These are phyloP conservation scores for Phorcus lineatus DNA, from an alignment of 2,888 invertebrate species.

Conservation along the genomic window DNA sequence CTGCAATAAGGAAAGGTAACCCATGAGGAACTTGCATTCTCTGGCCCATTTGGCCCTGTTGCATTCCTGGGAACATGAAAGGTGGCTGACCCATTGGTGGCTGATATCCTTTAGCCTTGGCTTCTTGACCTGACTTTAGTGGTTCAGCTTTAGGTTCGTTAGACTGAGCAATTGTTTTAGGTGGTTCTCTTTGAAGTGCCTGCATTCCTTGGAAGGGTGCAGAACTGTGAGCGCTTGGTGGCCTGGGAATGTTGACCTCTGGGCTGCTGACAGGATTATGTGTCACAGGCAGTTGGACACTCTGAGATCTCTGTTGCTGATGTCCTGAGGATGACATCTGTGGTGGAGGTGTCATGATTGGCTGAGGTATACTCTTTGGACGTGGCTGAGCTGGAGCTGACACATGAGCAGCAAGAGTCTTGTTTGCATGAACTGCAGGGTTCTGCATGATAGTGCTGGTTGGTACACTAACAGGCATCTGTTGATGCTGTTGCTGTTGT, in stretches of 20 bases:
- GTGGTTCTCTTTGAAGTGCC: not conserved
- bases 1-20: not conserved
- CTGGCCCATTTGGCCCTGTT: not conserved
- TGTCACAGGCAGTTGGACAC: constrained; percentile 21
- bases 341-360: constrained; percentile 25
- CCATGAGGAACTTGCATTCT: constrained; percentile 3
- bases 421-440: not conserved
- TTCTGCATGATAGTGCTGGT: constrained; percentile 16
- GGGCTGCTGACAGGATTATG: constrained; percentile 6
- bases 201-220: not conserved
- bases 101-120: not conserved
- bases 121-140: not conserved
- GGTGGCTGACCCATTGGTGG: not conserved
- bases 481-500: constrained; percentile 24
- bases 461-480: not conserved
- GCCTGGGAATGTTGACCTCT: not conserved
- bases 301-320: constrained; percentile 32
- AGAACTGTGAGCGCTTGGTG: constrained; percentile 19
- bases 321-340: constrained; percentile 30
- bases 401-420: constrained; percentile 12
- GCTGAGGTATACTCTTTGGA: constrained; percentile 21
- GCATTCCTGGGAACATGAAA: constrained; percentile 1
- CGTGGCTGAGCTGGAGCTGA: constrained; percentile 5
- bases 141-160: not conserved
- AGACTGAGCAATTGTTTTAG: not conserved